Conservation (phyloP, 2,797 vertebrate genomes). For the Paedocypris micromegethes region DNA sequence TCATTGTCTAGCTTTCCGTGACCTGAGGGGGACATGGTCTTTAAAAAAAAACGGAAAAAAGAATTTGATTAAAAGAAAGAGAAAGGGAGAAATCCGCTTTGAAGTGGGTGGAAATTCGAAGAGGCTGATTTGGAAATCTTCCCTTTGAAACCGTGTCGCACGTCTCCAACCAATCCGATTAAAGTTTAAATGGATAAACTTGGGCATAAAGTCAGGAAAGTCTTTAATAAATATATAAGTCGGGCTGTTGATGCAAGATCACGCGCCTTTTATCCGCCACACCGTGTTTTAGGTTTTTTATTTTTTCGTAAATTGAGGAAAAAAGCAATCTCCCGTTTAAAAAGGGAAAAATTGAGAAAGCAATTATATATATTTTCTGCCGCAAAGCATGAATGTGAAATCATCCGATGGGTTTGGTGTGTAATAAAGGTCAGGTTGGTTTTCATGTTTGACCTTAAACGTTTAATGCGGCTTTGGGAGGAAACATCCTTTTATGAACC, state of each 20-base stretch:
- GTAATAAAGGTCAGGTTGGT: too few relatives aligned
- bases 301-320: too few relatives aligned
- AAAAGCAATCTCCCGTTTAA: too few relatives aligned
- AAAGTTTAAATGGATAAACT: conserved; percentile 7
- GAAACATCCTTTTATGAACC: neutral
- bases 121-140: conserved; percentile 7
- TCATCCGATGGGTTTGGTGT: too few relatives aligned
- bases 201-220: neutral
- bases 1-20: conserved; percentile 17
- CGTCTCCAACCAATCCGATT: neutral
- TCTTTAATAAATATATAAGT: neutral
- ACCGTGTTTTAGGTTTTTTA: too few relatives aligned
- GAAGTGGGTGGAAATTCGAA: conserved; percentile 7
- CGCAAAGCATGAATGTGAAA: too few relatives aligned
- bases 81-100: conserved; percentile 11
- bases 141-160: neutral
- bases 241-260: neutral
- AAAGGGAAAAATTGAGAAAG: too few relatives aligned
- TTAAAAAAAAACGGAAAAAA: conserved; percentile 8
- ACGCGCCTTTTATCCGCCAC: too few relatives aligned
- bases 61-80: neutral
- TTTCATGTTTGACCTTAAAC: too few relatives aligned
- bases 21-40: neutral
- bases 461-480: too few relatives aligned
- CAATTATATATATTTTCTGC: too few relatives aligned